A percentile compares a stretch with the other conserved stretches of the same genome.
Conservation (phyloP, 2,888 invertebrate species). For the Meandrusa payeni region DNA sequence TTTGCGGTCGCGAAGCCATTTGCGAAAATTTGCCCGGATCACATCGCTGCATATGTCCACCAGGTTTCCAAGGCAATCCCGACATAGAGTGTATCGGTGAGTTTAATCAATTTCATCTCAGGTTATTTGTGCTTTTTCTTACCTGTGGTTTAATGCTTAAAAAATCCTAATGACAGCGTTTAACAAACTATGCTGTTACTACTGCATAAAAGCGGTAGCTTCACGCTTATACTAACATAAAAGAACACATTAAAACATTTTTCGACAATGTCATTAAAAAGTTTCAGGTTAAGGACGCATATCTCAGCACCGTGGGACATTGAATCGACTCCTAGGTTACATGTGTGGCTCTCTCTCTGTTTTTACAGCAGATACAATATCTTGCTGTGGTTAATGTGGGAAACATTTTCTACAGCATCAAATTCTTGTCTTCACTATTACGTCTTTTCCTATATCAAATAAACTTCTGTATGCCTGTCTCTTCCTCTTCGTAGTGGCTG, state of each 20-base stretch:
- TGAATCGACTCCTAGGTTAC: conserved; percentile 29
- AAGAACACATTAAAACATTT: conserved; percentile 38
- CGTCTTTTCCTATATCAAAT: conserved; percentile 29
- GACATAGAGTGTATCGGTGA: conserved; percentile 88
- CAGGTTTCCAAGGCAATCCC: conserved; percentile 91
- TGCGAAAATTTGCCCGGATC: conserved; percentile 90
- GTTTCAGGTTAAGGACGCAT: conserved; percentile 40
- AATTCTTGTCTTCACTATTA: conserved; percentile 28
- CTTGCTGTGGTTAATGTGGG: conserved; percentile 10
- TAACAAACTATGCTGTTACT: conserved; percentile 67
- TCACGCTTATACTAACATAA: conserved; percentile 75
- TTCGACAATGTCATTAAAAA: conserved; percentile 36
- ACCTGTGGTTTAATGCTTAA: conserved; percentile 67
- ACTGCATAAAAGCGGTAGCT: conserved; percentile 61
- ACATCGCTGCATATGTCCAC: conserved; percentile 90
- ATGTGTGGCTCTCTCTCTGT: conserved; percentile 45
- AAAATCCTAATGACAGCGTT: conserved; percentile 52
- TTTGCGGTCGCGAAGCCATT: conserved; percentile 89
- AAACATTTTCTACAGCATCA: conserved; percentile 5
- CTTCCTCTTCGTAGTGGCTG: conserved; percentile 72
- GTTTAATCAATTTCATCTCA: conserved; percentile 28
- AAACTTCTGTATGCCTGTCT: conserved; percentile 52
- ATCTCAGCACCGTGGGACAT: conserved; percentile 9
- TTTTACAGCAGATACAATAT: conserved; percentile 43
- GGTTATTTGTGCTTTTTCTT: conserved; percentile 32